phyloP scores from a whole-genome alignment of 2,113 vertebrate genomes.

The Dasyprocta punctata region DNA sequence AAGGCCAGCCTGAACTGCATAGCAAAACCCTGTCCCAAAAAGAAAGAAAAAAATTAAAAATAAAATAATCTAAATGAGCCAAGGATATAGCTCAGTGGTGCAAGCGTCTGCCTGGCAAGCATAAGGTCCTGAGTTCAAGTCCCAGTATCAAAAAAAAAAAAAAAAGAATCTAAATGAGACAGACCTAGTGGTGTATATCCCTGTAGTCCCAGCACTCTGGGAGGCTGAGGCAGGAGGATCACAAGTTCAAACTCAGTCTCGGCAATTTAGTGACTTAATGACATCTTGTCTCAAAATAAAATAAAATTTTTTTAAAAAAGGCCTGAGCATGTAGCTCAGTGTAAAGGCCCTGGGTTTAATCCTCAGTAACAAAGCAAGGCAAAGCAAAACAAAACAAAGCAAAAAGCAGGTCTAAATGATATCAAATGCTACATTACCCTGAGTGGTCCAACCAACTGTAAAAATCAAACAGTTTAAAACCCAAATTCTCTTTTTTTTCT shows the following conservation, averaged over 20 bases:
- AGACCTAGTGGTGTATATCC: neutral
- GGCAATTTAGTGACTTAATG: neutral
- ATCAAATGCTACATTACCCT: neutral
- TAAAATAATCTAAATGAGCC: too few relatives aligned
- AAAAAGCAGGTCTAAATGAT: neutral
- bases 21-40: neutral
- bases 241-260: neutral
- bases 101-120: too few relatives aligned
- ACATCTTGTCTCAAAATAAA: neutral
- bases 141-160: too few relatives aligned
- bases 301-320: neutral
- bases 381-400: too few relatives aligned
- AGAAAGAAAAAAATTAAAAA: neutral
- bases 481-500: neutral
- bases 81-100: too few relatives aligned
- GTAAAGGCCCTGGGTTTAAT: neutral
- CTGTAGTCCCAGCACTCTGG: neutral
- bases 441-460: neutral
- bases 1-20: neutral
- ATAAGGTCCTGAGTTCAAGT: too few relatives aligned
- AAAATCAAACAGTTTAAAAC: neutral
- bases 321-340: neutral
- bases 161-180: neutral
- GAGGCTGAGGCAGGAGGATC: neutral
- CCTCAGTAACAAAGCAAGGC: neutral